Conservation (phyloP, 2,113 vertebrate species). For the Thalassarche chlororhynchos region DNA sequence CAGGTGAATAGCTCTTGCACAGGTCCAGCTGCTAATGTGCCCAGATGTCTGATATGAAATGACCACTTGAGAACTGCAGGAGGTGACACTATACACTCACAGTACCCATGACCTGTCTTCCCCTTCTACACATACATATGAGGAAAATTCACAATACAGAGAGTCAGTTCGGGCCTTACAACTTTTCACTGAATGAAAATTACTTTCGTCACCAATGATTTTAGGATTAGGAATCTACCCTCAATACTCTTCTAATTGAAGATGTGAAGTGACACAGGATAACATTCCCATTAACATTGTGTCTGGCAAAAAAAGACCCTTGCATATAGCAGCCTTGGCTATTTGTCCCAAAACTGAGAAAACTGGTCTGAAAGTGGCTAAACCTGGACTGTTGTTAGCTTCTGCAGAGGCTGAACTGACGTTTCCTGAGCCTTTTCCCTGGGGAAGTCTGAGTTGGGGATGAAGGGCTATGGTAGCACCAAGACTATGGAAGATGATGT, state of each 20-base stretch:
- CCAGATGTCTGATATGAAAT: not conserved
- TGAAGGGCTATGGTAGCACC: not conserved
- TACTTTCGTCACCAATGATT: not conserved
- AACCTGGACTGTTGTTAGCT: not conserved
- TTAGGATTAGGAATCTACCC: not conserved
- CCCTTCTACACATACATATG: not conserved
- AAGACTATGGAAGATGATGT: not conserved
- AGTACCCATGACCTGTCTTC: not conserved
- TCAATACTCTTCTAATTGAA: not conserved
- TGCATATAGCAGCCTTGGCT: not conserved
- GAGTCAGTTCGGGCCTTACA: not conserved
- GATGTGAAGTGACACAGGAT: not conserved
- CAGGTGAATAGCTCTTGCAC: not conserved
- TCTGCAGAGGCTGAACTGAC: not conserved
- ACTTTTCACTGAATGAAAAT: not conserved
- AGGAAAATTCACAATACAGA: not conserved
- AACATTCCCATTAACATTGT: not conserved
- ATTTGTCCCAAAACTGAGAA: not conserved
- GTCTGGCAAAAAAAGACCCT: not conserved
- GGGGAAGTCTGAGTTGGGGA: not conserved
- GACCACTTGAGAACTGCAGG: not conserved
- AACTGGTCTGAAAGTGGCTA: not conserved
- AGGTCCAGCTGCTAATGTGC: not conserved
- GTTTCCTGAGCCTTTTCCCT: not conserved
- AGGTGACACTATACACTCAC: not conserved